A percentile compares a stretch with the other conserved stretches of the same genome.
These are phyloP conservation scores for Ictidomys tridecemlineatus DNA, from an alignment of 2,113 vertebrate species.

Conservation along the genomic window DNA sequence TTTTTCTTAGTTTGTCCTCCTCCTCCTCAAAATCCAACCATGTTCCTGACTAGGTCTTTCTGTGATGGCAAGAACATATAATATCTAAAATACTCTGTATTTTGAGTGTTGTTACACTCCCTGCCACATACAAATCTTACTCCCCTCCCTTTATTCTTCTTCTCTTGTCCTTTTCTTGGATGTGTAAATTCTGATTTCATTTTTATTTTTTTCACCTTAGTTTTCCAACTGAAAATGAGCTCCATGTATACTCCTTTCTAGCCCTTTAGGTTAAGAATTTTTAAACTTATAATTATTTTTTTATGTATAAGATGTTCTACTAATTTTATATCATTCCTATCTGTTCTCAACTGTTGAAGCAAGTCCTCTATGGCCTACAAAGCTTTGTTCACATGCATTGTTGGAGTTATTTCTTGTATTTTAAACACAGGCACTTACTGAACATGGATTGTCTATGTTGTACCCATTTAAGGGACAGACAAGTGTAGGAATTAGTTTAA, in stretches of 20 bases:
- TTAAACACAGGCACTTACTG: slow-evolving; percentile 19
- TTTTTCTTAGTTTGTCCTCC: neutral
- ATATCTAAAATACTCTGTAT: neutral
- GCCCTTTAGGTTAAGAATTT: neutral
- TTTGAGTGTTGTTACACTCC: neutral
- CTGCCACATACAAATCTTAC: neutral
- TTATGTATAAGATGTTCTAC: neutral
- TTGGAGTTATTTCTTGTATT: neutral
- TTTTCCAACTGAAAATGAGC: neutral
- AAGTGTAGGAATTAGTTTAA: neutral
- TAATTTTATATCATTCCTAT: neutral
- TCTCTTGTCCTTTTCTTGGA: neutral
- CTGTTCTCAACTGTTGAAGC: neutral
- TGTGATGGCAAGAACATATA: neutral
- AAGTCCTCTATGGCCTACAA: neutral
- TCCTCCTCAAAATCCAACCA: neutral
- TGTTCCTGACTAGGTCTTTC: neutral
- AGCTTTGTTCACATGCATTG: neutral
- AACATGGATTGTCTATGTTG: neutral
- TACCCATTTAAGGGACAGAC: neutral
- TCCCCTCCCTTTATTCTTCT: neutral
- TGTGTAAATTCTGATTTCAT: neutral
- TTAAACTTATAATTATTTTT: neutral
- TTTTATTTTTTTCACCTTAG: neutral
- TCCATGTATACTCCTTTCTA: neutral